These are phyloP conservation scores for Lepidurus couesii DNA, from an alignment of 1,140 invertebrate species.

Conservation along the genomic window DNA sequence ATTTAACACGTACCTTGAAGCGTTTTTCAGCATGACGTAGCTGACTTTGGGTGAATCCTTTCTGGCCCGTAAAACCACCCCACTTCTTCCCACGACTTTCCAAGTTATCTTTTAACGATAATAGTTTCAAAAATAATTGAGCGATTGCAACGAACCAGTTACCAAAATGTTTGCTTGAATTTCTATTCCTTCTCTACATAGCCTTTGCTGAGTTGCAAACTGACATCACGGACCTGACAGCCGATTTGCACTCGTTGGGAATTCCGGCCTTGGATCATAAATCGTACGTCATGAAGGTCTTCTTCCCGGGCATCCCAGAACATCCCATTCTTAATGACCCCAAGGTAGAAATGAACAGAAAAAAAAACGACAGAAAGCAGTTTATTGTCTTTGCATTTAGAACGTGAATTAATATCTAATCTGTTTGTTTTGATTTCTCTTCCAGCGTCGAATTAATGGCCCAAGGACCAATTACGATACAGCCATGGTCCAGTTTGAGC, in stretches of 20 bases:
- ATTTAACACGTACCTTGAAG: too few relatives aligned
- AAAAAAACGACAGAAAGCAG: constrained; percentile 23
- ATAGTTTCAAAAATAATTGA: not conserved
- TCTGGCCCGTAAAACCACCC: not conserved
- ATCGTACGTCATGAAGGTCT: constrained; percentile 97
- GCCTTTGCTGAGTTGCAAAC: constrained; percentile 99
- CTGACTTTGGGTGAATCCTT: not conserved
- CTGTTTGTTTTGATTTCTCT: constrained; percentile 36
- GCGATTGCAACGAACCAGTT: not conserved
- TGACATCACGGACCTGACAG: constrained; percentile 96
- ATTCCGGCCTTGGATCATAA: constrained; percentile 93
- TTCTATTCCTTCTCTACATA: constrained; percentile 42
- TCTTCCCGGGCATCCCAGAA: constrained; percentile 90
- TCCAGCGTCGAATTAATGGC: constrained; percentile 60
- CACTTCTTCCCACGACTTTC: not conserved
- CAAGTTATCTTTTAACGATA: constrained; percentile 15
- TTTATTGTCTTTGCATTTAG: not conserved
- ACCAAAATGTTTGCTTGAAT: not conserved
- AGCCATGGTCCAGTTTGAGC: constrained; percentile 91
- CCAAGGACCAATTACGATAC: constrained; percentile 82
- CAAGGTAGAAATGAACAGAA: constrained; percentile 49
- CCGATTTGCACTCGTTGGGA: constrained; percentile 88
- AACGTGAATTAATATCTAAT: constrained; percentile 24
- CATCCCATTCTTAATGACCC: constrained; percentile 84
- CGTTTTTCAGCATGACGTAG: too few relatives aligned